Base-by-base conservation (phyloP, 2,113 vertebrate genomes). In the Burhinus bistriatus region DNA sequence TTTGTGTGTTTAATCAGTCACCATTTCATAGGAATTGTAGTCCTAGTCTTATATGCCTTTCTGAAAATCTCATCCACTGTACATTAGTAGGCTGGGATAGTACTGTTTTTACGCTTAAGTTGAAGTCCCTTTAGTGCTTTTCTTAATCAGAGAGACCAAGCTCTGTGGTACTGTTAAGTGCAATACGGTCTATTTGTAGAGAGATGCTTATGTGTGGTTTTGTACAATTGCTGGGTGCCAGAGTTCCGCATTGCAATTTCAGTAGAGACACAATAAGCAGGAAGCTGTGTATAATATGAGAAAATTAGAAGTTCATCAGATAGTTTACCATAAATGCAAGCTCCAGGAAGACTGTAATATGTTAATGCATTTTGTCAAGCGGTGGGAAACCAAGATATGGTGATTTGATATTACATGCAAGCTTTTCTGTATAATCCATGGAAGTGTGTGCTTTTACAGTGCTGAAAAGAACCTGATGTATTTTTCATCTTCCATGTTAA, bases 301-400 rank as follows among this genome's bases (percentile, higher is more conserved):
- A 82, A 81, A 75, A 68, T 71, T 22, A 75, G 49, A 78, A 61
- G 89, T 94, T 80, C 27, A 44, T 90, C 73, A 59, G 72, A 68
- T 81, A 70, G 64, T 84, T 95, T 54, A 71, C 80, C 62, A 18
- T 84, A 82, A 94, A 89, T 78, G 81, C 84, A 93, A 90, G 61
- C 81, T 93, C 23, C 40, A 40, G 52, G 26, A 29, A 78, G 36
- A n/a, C 59, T 81, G 14, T 44, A 75, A 36, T 38, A 29, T 62
- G 55, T 72, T 65, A 66, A 51, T 89, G 23, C 26, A 3, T 81
- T 84, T 73, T 91, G 55, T 70, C 51, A 77, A 3, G 42, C 40
- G 78, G 32, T 32, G n/a, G 69, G 69, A 52, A 91, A 34, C 55
- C 59, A 78, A 78, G 91, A 19, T 27, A 32, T 19, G 17, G 25